Evolutionary conservation across 2,888 invertebrate species (phyloP), one percentile per base, ranked within the genome.

Genomic region (Machimus atricapillus): DNA sequence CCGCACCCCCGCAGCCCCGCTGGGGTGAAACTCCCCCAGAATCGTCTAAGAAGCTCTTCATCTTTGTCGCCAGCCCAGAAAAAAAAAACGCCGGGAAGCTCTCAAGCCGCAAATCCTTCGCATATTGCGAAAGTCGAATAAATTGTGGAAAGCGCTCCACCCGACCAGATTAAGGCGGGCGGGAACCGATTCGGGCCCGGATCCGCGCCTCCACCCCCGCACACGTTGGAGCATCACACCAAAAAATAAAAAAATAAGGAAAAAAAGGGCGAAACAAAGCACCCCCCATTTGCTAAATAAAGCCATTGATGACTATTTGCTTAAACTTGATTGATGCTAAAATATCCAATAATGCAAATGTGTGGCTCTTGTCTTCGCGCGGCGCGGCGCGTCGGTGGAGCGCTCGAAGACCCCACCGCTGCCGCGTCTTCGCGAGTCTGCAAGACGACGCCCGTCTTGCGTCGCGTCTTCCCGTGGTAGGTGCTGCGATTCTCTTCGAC

Each of bases 241-340:
- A 56, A 56, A 9, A 56, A n/a, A 19, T 4, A 6, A 19, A 56
- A n/a, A 56, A 78, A 78, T 27, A 14, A 66, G 23, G 6, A 12
- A 34, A 23, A 58, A 66, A 37, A 14, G 66, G n/a, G 40, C 66
- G 23, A 66, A 58, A 83, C 82, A 58, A 83, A 85, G 46, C 73
- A 74, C 85, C 37, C 66, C 82, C 85, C 73, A 73, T 34, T 52
- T n/a, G 27, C 85, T 43, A 46, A 74, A 74, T 85, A 46, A 74
- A 85, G 85, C 85, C 85, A 85, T 85, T 74, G 85, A 85, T 85
- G 74, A 85, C 85, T 43, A 85, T 85, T 85, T 85, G 85, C 85
- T 85, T 74, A 85, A 85, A 85, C 74, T 85, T 85, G 85, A 85
- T 85, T 85, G 85, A 85, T 85, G 85, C 85, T 74, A 74, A 85